A percentile compares a stretch with the other conserved stretches of the same genome.
Evolutionary conservation across 2,113 vertebrate genomes (phyloP).

Genomic region (Mormyrus lacerda): DNA sequence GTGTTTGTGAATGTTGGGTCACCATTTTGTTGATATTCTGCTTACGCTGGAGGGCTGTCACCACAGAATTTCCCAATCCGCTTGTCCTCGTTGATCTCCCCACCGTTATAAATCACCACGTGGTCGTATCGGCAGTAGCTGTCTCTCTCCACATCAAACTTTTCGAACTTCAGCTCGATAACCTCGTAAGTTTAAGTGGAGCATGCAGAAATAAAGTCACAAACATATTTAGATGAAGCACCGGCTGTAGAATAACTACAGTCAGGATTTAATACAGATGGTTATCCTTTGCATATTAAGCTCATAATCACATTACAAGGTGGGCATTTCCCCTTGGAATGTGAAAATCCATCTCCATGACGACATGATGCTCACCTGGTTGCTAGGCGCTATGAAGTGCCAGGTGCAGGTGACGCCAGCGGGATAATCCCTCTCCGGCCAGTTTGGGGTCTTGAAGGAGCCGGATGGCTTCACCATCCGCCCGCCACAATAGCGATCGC

Average conservation of each 20-base stretch:
- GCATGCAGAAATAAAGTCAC: background rate
- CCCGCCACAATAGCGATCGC: constrained; percentile 75
- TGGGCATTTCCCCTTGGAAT: background rate
- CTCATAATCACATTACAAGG: background rate
- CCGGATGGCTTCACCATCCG: constrained; percentile 65
- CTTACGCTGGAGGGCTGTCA: constrained; percentile 75
- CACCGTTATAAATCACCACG: constrained; percentile 69
- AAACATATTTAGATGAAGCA: background rate
- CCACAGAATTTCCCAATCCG: constrained; percentile 79
- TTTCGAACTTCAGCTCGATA: constrained; percentile 76
- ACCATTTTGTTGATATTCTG: constrained; percentile 20
- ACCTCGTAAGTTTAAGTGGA: constrained; percentile 25
- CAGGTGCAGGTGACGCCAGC: constrained; percentile 73
- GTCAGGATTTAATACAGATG: background rate
- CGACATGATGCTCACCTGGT: constrained; percentile 59
- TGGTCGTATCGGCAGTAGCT: constrained; percentile 77
- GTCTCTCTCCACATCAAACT: constrained; percentile 80
- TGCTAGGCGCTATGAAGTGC: constrained; percentile 72
- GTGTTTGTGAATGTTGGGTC: background rate
- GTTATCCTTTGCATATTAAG: background rate
- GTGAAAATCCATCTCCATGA: background rate
- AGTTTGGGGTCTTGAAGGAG: constrained; percentile 76
- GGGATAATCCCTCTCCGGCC: constrained; percentile 77
- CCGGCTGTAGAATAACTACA: background rate
- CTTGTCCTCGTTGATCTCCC: constrained; percentile 64